phyloP scores from a whole-genome alignment of 2,797 vertebrate genomes.

The Gephyroberyx darwinii region DNA sequence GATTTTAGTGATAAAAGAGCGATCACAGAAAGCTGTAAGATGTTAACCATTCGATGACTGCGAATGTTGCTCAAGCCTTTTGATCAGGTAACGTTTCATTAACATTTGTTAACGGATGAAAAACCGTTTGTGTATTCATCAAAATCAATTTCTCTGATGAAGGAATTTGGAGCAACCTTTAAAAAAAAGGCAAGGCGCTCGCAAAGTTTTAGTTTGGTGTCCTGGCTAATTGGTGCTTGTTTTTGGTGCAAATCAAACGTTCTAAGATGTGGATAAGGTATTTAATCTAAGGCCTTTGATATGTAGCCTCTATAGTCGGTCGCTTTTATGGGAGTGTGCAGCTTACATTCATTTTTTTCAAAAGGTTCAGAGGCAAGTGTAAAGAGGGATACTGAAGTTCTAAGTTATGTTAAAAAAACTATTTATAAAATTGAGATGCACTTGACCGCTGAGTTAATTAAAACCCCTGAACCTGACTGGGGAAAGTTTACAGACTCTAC shows the following conservation, averaged over 20 bases:
- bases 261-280: conserved; percentile 17
- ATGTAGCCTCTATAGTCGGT: conserved; percentile 18
- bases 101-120: conserved; percentile 8
- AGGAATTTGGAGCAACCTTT: neutral
- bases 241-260: conserved; percentile 34
- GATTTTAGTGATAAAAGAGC: conserved; percentile 78
- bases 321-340: conserved; percentile 32
- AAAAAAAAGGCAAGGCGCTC: neutral
- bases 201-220: conserved; percentile 5
- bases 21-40: conserved; percentile 55
- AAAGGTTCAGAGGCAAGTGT: conserved; percentile 6
- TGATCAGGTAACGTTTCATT: conserved; percentile 28
- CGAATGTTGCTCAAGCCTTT: conserved; percentile 7
- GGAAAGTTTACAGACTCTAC: neutral
- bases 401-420: conserved; percentile 6
- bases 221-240: conserved; percentile 18
- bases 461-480: neutral
- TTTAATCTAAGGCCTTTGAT: conserved; percentile 26
- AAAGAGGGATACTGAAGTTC: conserved; percentile 1
- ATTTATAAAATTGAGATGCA: conserved; percentile 5
- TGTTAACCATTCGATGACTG: conserved; percentile 73
- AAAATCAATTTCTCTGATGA: conserved; percentile 7
- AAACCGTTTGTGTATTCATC: conserved; percentile 3
- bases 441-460: no score
- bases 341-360: conserved; percentile 17